Evolutionary conservation across 2,888 invertebrate species (phyloP), one percentile per base, ranked within the genome.

Genomic region (Listrodromus nycthemerus): DNA sequence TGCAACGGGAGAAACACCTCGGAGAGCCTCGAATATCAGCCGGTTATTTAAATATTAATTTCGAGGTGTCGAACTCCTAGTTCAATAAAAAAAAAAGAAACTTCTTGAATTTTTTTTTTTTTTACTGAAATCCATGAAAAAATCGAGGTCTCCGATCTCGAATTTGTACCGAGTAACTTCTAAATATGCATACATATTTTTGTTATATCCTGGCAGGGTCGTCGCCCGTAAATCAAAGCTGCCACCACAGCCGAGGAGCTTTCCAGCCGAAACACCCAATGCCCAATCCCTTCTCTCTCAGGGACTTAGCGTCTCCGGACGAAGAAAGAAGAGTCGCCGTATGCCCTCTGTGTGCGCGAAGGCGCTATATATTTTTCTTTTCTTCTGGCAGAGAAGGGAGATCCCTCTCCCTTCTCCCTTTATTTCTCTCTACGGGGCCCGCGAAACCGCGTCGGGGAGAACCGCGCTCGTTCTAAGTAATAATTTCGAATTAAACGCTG

Each of bases 401-500:
- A 52, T 48, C 48, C 5, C 16, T 52, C 52, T 58, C 27, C 6
- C 61, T 61, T 61, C 7, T 27, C 6, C 27, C 61, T 50, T 50
- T 66, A n/a, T 71, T 1, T 55, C 45, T 65, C 65, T 48, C 27
- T n/a, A 41, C 33, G 70, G 48, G 37, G 50, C 71, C 74, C 63
- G 21, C 19, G 66, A 41, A 66, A 76, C 45, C 69, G 33, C 63
- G 58, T 30, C 66, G 83, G 79, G 86, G 37, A 37, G 37, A 37
- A 8, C 37, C 78, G 77, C 74, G 83, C 86, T 82, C 86, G 80
- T 86, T 88, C 89, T 89, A 89, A 90, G 91, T 90, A 90, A 91
- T 92, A 92, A 91, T 92, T 92, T 90, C 89, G 91, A 91, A 91
- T 92, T 91, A 92, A 92, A 92, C 89, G 91, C 90, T 91, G 21